Evolutionary conservation across 2,888 invertebrate genomes (phyloP).

Genomic region (Brachypalpus laphriformis): DNA sequence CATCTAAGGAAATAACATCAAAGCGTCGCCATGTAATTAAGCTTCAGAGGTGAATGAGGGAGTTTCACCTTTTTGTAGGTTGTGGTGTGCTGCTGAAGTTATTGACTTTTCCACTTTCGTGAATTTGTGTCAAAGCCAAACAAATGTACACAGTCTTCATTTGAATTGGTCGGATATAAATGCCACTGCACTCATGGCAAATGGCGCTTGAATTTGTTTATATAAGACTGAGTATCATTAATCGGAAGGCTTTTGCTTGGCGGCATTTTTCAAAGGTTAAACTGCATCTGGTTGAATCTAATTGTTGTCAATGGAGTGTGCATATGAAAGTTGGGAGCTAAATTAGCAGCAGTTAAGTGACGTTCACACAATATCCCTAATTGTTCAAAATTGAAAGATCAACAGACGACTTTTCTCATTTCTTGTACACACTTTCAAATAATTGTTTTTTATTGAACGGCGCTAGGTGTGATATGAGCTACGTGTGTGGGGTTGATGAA

Average conservation of each 20-base stretch:
- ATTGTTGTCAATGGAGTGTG: slow-evolving; percentile 24
- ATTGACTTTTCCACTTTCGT: slow-evolving; percentile 3
- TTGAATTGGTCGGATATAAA: not conserved
- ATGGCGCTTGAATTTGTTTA: slow-evolving; percentile 63
- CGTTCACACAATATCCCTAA: slow-evolving; percentile 9
- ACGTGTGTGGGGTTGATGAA: not conserved
- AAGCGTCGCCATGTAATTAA: slow-evolving; percentile 27
- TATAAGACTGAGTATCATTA: slow-evolving; percentile 33
- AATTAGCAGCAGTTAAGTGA: not conserved
- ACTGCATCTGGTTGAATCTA: slow-evolving; percentile 1
- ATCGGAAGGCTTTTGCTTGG: slow-evolving; percentile 26
- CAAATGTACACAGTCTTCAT: not conserved
- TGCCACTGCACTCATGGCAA: slow-evolving; percentile 56
- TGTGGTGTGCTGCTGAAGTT: no score
- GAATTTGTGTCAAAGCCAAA: slow-evolving; percentile 24
- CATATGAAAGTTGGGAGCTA: slow-evolving; percentile 21
- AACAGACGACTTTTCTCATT: slow-evolving; percentile 35
- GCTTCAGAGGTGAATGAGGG: not conserved
- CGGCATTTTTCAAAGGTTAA: slow-evolving; percentile 35
- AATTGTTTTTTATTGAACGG: not conserved
- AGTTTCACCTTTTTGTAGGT: not conserved
- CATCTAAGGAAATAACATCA: not conserved
- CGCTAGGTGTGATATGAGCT: not conserved
- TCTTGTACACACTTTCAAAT: slow-evolving; percentile 7
- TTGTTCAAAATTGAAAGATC: slow-evolving; percentile 33